phyloP scores from a whole-genome alignment of 2,797 vertebrate species.

The Sebastes diaconus region DNA sequence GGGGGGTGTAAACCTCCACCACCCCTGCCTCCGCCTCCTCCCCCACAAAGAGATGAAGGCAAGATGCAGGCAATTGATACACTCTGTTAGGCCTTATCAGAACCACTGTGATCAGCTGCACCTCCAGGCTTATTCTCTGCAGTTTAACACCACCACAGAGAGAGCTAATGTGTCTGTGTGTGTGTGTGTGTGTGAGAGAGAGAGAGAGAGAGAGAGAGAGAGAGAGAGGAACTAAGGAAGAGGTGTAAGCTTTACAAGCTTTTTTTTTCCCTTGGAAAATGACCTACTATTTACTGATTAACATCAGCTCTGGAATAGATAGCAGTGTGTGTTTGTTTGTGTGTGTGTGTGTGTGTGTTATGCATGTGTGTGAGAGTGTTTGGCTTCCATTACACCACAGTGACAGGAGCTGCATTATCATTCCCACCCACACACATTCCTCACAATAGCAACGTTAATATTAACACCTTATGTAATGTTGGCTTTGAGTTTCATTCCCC shows the following conservation, averaged over 20 bases:
- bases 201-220: too few species aligned
- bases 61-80: slow-evolving; percentile 91
- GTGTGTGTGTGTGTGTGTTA: background rate
- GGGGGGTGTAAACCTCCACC: slow-evolving; percentile 79
- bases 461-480: slow-evolving; percentile 58
- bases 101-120: slow-evolving; percentile 85
- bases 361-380: background rate
- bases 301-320: slow-evolving; percentile 29
- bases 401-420: slow-evolving; percentile 81
- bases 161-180: slow-evolving; percentile 73
- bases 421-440: slow-evolving; percentile 42
- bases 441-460: slow-evolving; percentile 56
- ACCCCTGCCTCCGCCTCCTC: slow-evolving; percentile 64
- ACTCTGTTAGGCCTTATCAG: slow-evolving; percentile 90
- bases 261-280: slow-evolving; percentile 10
- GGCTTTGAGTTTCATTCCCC: slow-evolving; percentile 41
- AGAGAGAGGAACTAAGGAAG: background rate
- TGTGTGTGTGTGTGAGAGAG: background rate
- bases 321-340: background rate
- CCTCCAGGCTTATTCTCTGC: slow-evolving; percentile 86
- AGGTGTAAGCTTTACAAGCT: slow-evolving; percentile 1
- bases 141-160: slow-evolving; percentile 89
- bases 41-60: slow-evolving; percentile 85
- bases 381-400: slow-evolving; percentile 33
- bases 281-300: slow-evolving; percentile 32